Base-by-base conservation (phyloP, 2,888 invertebrate species). In the Malthinus seriepunctatus region DNA sequence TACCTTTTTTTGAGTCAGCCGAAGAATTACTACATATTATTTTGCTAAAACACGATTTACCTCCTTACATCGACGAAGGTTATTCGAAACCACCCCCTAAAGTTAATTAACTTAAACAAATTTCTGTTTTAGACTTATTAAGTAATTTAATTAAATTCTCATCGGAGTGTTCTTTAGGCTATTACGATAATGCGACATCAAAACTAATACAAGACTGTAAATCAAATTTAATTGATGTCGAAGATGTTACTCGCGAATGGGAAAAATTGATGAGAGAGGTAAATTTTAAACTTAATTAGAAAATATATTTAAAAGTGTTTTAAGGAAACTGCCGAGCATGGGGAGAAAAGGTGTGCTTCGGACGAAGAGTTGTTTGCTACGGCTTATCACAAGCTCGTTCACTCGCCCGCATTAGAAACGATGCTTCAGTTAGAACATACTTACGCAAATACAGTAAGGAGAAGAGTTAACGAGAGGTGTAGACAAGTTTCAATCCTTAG, bases 381-480 rank as follows among this genome's bases (percentile, higher is more conserved):
- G 2, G 91, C 92, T 14, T 94, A 94, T 76, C 93, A 94, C 75
- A 83, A 84, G 62, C 76, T 88, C 63, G 84, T 84, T 0, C 84
- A 84, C 67, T 83, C 83, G 32, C 83, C 83, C 59, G 93, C 93
- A 0, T 79, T 96, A 15, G 93, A 94, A 73, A 91, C 92, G 0
- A 90, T 97, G 73, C 82, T 97, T 12, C 90, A 92, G 71, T 87
- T 93, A 33, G 96, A 97, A 77, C 91, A 93, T 71, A 86, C 89
- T 9, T 93, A 93, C 76, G 93, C 95, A 0, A 86, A 89, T 71
- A 88, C 88, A 35, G 89, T 95, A 11, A 84, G 87, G 51, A 87
- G 87, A 69, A 86, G 90, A 71, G 84, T 88, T 44, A 82, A 87
- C 59, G 86, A 88, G 67, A 88, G 91, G 73, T 88, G 91, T 73